Evolutionary conservation across 2,113 vertebrate species (phyloP).

Genomic region (Cottus gobio): DNA sequence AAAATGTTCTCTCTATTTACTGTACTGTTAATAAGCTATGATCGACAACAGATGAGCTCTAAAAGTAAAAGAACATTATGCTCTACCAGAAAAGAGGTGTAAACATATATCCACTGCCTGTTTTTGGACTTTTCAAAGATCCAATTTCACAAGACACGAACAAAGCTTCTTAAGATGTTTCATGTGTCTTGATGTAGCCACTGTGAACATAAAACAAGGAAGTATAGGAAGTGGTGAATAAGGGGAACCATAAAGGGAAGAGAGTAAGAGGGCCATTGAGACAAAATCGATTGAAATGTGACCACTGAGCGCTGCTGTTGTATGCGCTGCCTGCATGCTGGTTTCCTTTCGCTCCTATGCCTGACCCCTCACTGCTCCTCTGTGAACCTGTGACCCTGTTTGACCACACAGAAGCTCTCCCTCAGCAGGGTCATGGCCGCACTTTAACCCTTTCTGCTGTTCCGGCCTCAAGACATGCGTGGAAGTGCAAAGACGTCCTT

Average conservation of each 20-base stretch:
- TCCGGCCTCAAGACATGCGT: background rate
- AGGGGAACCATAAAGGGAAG: background rate
- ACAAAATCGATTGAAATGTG: slow-evolving; percentile 8
- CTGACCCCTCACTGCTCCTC: slow-evolving; percentile 39
- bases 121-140: background rate
- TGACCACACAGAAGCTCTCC: slow-evolving; percentile 73
- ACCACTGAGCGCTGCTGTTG: background rate
- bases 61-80: slow-evolving; percentile 7
- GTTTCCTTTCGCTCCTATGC: slow-evolving; percentile 34
- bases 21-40: slow-evolving; percentile 42
- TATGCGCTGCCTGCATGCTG: slow-evolving; percentile 28
- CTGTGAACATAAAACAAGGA: background rate
- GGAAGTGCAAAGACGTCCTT: slow-evolving; percentile 33
- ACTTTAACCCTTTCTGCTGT: slow-evolving; percentile 38
- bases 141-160: background rate
- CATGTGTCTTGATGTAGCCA: background rate
- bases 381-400: slow-evolving; percentile 61
- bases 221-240: slow-evolving; percentile 7
- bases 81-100: slow-evolving; percentile 17
- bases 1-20: slow-evolving; percentile 28
- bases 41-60: slow-evolving; percentile 45
- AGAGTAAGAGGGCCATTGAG: background rate
- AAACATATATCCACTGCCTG: background rate
- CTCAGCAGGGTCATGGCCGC: slow-evolving; percentile 65
- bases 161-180: slow-evolving; percentile 2